phyloP scores from a whole-genome alignment of 2,113 vertebrate genomes.

The Gobius niger region DNA sequence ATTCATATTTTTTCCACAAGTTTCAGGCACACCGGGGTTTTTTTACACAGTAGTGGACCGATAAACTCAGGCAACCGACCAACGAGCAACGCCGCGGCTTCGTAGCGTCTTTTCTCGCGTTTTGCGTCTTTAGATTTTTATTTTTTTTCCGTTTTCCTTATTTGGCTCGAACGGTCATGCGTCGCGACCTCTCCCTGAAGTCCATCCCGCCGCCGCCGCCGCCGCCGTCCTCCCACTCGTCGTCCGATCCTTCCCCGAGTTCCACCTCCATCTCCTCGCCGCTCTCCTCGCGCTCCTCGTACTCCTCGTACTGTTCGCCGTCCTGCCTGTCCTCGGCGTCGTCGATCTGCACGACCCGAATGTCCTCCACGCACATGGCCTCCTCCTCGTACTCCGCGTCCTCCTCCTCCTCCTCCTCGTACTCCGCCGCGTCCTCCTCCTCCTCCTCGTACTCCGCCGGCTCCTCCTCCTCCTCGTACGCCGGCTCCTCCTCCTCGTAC shows the following conservation, averaged over 20 bases:
- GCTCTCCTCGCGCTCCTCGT: slow-evolving; percentile 13
- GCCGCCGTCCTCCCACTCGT: not conserved
- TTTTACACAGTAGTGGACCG: slow-evolving; percentile 97
- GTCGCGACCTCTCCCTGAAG: not conserved
- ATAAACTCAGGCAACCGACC: slow-evolving; percentile 83
- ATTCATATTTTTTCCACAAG: slow-evolving; percentile 79
- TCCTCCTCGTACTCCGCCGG: slow-evolving; percentile 76
- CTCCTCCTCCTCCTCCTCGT: slow-evolving; percentile 90
- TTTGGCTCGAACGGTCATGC: slow-evolving; percentile 40
- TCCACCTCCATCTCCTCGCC: slow-evolving; percentile 77
- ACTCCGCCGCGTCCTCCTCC: slow-evolving; percentile 15
- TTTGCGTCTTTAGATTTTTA: slow-evolving; percentile 33
- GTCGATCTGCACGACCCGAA: slow-evolving; percentile 76
- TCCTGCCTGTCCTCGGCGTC: slow-evolving; percentile 6
- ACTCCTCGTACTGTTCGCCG: not conserved
- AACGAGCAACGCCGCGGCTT: too few species aligned
- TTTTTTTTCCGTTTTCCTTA: slow-evolving; percentile 16
- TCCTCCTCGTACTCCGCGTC: slow-evolving; percentile 79
- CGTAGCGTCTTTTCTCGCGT: not conserved
- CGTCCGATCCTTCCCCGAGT: slow-evolving; percentile 52
- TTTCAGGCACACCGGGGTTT: slow-evolving; percentile 98
- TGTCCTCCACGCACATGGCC: slow-evolving; percentile 77
- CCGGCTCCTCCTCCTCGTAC: slow-evolving; percentile 90
- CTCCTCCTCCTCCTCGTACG: slow-evolving; percentile 79
- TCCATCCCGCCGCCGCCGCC: not conserved